A percentile compares a stretch with the other conserved stretches of the same genome.
These are phyloP conservation scores for Nemotelus pantherinus DNA, from an alignment of 2,888 invertebrate genomes.

Conservation along the genomic window DNA sequence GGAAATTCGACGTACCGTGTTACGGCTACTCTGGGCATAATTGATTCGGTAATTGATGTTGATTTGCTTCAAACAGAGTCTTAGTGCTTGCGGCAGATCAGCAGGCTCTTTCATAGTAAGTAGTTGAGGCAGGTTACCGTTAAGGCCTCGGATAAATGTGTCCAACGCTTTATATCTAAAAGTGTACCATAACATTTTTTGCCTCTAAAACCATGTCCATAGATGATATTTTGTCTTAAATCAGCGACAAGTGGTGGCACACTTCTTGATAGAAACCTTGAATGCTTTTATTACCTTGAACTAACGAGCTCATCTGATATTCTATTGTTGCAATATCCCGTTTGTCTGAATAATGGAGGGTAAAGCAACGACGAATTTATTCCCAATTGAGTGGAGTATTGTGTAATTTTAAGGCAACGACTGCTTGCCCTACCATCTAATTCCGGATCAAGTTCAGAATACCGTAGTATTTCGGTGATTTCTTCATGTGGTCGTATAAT, in stretches of 20 bases:
- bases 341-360: constrained; percentile 45
- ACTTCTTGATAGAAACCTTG: too few species aligned
- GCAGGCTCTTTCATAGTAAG: too few species aligned
- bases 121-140: too few species aligned
- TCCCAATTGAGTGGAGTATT: neutral
- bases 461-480: constrained; percentile 39
- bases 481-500: neutral
- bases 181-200: constrained; percentile 15
- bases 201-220: too few species aligned
- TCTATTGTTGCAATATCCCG: constrained; percentile 26
- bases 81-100: constrained; percentile 35
- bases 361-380: neutral
- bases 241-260: constrained; percentile 39
- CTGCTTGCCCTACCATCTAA: constrained; percentile 17
- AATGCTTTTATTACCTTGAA: too few species aligned
- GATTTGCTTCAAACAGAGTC: constrained; percentile 27
- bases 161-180: too few species aligned
- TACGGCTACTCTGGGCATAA: too few species aligned
- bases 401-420: neutral
- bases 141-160: too few species aligned
- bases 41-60: constrained; percentile 41
- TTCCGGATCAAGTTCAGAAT: constrained; percentile 39
- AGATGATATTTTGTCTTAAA: too few species aligned
- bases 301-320: constrained; percentile 40
- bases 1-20: too few species aligned